Evolutionary conservation across 1,140 invertebrate genomes (phyloP).

Genomic region (Drosophila obscura): DNA sequence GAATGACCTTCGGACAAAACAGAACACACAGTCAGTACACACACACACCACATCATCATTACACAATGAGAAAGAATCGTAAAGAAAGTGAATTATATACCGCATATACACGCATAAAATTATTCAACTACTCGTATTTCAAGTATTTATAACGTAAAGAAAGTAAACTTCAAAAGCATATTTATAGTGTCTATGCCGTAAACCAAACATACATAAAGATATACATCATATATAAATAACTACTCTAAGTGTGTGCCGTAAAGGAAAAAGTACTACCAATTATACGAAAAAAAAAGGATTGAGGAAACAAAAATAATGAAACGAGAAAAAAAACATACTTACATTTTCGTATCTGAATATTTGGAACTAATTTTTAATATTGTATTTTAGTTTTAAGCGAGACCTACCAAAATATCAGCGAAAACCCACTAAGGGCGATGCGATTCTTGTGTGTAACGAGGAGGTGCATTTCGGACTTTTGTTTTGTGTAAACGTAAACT

Average conservation of each 20-base stretch:
- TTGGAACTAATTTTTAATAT: constrained; percentile 69
- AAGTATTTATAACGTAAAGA: constrained; percentile 65
- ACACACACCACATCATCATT: constrained; percentile 14
- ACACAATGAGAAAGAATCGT: constrained; percentile 8
- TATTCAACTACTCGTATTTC: constrained; percentile 68
- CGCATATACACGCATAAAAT: constrained; percentile 53
- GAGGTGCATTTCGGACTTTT: constrained; percentile 27
- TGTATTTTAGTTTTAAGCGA: constrained; percentile 67
- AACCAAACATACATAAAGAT: constrained; percentile 45
- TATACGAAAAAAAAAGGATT: constrained; percentile 7
- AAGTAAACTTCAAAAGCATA: constrained; percentile 30
- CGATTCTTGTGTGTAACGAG: constrained; percentile 37
- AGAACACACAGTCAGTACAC: neutral
- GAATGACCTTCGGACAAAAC: constrained; percentile 61
- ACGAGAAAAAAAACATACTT: constrained; percentile 32
- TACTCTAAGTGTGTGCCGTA: constrained; percentile 43
- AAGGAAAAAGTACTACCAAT: constrained; percentile 45
- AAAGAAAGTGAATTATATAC: constrained; percentile 31
- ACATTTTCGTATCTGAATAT: constrained; percentile 45
- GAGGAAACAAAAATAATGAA: constrained; percentile 5
- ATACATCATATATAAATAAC: constrained; percentile 28
- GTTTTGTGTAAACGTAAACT: constrained; percentile 37
- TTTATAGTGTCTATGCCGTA: constrained; percentile 42
- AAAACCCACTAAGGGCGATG: constrained; percentile 16
- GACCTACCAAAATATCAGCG: constrained; percentile 70